Conservation (phyloP, 2,113 vertebrate genomes). For the Entomyzon cyanotis region DNA sequence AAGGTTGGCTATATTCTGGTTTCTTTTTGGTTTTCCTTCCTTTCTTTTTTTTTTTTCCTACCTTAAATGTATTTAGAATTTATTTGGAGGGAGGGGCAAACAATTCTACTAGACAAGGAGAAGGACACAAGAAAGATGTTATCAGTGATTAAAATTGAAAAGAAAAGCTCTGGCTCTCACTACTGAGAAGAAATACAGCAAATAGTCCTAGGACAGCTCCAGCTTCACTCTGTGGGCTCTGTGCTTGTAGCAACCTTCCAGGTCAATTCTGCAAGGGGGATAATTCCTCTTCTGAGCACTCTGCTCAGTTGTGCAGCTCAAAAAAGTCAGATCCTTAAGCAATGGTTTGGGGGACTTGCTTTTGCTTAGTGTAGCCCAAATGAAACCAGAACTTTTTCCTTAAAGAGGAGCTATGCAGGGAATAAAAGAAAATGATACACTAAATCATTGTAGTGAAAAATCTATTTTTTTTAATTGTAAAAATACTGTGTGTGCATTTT, state of each 20-base stretch:
- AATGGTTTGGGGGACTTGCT: too few species aligned
- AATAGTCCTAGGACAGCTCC: too few species aligned
- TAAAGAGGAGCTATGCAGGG: neutral
- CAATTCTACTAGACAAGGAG: neutral
- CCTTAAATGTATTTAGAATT: neutral
- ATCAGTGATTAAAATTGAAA: neutral
- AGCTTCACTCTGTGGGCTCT: neutral
- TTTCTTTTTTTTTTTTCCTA: neutral
- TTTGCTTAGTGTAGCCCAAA: neutral
- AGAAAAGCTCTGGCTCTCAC: neutral
- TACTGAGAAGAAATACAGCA: neutral
- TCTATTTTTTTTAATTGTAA: neutral
- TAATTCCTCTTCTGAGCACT: neutral
- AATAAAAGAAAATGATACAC: neutral
- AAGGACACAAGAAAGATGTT: neutral
- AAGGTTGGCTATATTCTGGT: slow-evolving; percentile 77
- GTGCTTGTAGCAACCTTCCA: neutral
- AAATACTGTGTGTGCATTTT: neutral
- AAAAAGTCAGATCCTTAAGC: neutral
- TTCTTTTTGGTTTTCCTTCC: slow-evolving; percentile 54
- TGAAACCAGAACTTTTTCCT: neutral
- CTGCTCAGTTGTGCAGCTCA: neutral
- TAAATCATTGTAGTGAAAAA: neutral
- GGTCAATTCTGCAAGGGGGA: neutral
- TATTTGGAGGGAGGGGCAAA: neutral